phyloP scores from a whole-genome alignment of 1,140 invertebrate genomes.

The Anagrus nilaparvatae region DNA sequence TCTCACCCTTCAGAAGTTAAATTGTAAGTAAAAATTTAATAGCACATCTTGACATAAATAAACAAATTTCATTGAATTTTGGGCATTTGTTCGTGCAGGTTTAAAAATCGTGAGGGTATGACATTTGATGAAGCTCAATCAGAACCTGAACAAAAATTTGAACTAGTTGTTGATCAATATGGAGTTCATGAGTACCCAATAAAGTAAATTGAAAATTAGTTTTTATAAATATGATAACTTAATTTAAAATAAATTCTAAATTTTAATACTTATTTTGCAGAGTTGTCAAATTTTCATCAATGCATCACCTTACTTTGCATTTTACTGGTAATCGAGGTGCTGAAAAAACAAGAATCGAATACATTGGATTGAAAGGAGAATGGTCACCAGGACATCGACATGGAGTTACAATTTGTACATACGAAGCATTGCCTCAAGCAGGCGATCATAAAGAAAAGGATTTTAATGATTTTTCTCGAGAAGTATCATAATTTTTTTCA shows the following conservation, averaged over 20 bases:
- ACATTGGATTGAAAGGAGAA: conserved; percentile 92
- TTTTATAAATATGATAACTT: not conserved
- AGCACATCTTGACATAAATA: not conserved
- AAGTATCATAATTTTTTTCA: conserved; percentile 12
- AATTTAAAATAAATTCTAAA: not conserved
- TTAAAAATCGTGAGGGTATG: conserved; percentile 87
- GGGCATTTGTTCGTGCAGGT: conserved; percentile 46
- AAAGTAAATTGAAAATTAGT: conserved; percentile 52
- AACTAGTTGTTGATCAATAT: conserved; percentile 65
- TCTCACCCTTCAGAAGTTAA: conserved; percentile 75
- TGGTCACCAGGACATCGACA: conserved; percentile 74
- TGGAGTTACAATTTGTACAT: conserved; percentile 82
- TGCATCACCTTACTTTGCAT: conserved; percentile 78
- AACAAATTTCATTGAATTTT: conserved; percentile 1
- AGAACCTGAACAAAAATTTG: conserved; percentile 83
- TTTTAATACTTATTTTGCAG: conserved; percentile 17
- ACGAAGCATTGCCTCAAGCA: conserved; percentile 75
- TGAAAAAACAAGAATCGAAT: conserved; percentile 78
- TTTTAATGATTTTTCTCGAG: conserved; percentile 10
- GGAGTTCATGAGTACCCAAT: conserved; percentile 80
- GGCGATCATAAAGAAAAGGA: conserved; percentile 54
- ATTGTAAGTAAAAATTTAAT: conserved; percentile 56
- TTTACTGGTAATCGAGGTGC: conserved; percentile 81
- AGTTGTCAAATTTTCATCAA: conserved; percentile 80
- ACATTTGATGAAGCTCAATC: conserved; percentile 76